These are phyloP conservation scores for Melangyna quadrimaculata DNA, from an alignment of 2,888 invertebrate species.

Conservation along the genomic window DNA sequence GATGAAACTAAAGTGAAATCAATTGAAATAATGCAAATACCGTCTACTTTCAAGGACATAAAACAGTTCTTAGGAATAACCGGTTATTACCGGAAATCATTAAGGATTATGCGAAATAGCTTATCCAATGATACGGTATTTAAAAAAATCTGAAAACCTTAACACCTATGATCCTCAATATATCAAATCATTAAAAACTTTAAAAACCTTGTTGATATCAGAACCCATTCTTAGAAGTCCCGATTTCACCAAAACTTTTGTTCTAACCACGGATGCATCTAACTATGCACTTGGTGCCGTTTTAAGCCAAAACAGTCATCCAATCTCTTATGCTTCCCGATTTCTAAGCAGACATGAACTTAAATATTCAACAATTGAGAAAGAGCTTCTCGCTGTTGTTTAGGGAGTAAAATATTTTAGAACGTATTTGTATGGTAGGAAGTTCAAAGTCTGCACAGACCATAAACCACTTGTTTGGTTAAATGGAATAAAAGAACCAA, in stretches of 20 bases:
- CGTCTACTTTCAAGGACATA: too few species aligned
- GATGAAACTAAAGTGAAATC: background rate
- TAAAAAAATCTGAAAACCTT: background rate
- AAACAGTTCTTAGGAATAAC: too few species aligned
- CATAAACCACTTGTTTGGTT: conserved; percentile 78
- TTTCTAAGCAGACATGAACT: background rate
- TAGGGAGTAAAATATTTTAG: conserved; percentile 75
- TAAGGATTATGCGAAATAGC: too few species aligned
- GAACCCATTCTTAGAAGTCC: background rate
- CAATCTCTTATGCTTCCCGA: background rate
- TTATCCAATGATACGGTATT: too few species aligned
- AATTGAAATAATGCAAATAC: background rate
- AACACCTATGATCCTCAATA: background rate
- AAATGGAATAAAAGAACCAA: conserved; percentile 77
- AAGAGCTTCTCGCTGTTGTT: background rate
- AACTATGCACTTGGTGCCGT: background rate
- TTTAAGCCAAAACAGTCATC: background rate
- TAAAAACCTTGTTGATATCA: background rate
- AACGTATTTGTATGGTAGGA: conserved; percentile 76
- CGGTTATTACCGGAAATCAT: too few species aligned
- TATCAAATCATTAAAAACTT: background rate
- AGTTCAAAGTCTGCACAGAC: conserved; percentile 78
- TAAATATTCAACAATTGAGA: background rate
- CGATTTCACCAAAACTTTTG: background rate
- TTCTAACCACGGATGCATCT: background rate